A percentile compares a stretch with the other conserved stretches of the same genome.
phyloP scores from a whole-genome alignment of 2,888 invertebrate species.

The Willowsia nigromaculata region DNA sequence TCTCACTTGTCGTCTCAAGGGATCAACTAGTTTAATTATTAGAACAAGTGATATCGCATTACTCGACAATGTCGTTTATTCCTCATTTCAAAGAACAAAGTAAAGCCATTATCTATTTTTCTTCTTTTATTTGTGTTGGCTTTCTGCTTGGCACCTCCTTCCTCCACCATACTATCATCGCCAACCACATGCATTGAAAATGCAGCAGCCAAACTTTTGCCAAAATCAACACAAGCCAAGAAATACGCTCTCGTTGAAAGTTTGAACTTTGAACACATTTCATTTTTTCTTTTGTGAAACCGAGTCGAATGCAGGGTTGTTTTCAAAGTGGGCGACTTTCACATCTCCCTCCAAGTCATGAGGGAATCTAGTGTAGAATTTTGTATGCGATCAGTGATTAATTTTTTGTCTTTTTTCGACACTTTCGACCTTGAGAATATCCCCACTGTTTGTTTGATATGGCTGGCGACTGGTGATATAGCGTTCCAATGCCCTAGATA shows the following conservation, averaged over 20 bases:
- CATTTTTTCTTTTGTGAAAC: not conserved
- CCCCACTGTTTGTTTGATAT: not conserved
- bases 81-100: not conserved
- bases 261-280: conserved; percentile 13
- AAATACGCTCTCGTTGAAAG: not conserved
- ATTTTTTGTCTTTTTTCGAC: not conserved
- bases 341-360: not conserved
- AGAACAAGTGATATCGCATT: not conserved
- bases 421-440: not conserved
- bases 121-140: conserved; percentile 26
- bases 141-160: not conserved
- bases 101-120: not conserved
- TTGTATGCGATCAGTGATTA: not conserved
- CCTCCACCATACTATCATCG: not conserved
- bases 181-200: not conserved
- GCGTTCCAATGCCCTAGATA: conserved; percentile 53
- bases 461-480: too few species aligned
- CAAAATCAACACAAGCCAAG: conserved; percentile 33
- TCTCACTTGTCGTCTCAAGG: not conserved
- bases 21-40: conserved; percentile 1
- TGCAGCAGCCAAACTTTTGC: not conserved
- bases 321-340: not conserved
- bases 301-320: too few species aligned
- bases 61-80: not conserved
- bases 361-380: not conserved